These are phyloP conservation scores for Dryobota labecula DNA, from an alignment of 2,888 invertebrate genomes.

Conservation along the genomic window DNA sequence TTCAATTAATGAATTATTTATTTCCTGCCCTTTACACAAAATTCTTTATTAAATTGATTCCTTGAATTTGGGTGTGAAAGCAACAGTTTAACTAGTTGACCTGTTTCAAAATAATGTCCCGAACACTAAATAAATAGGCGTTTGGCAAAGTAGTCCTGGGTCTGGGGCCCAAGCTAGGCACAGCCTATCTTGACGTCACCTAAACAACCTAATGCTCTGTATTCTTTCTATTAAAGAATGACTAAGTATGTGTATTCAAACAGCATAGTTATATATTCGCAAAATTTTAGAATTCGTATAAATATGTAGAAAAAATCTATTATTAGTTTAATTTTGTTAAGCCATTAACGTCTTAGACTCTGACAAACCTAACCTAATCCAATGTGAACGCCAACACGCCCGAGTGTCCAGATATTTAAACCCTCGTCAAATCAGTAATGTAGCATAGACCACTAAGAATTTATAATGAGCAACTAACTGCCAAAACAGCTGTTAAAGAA, in stretches of 20 bases:
- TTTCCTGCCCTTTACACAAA: background rate
- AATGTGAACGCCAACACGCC: background rate
- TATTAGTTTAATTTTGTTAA: background rate
- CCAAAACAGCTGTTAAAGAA: constrained; percentile 36
- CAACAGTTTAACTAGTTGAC: background rate
- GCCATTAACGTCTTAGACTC: background rate
- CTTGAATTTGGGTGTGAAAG: background rate
- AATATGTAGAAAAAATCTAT: background rate
- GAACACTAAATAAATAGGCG: background rate
- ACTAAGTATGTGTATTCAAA: background rate
- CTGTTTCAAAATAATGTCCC: no score
- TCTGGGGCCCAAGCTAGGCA: background rate
- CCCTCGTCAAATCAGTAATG: constrained; percentile 34
- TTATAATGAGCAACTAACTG: constrained; percentile 18
- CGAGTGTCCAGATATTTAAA: background rate
- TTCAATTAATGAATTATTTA: background rate
- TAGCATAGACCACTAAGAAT: constrained; percentile 36
- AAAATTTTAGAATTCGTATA: background rate
- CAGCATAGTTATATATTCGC: background rate
- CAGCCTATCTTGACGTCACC: background rate
- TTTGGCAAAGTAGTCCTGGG: no score
- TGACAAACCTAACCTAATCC: background rate
- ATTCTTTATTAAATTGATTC: background rate
- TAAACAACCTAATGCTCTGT: no score
- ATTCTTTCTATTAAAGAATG: background rate